Evolutionary conservation across 1,140 invertebrate species (phyloP).

Genomic region (Cephus cinctus): DNA sequence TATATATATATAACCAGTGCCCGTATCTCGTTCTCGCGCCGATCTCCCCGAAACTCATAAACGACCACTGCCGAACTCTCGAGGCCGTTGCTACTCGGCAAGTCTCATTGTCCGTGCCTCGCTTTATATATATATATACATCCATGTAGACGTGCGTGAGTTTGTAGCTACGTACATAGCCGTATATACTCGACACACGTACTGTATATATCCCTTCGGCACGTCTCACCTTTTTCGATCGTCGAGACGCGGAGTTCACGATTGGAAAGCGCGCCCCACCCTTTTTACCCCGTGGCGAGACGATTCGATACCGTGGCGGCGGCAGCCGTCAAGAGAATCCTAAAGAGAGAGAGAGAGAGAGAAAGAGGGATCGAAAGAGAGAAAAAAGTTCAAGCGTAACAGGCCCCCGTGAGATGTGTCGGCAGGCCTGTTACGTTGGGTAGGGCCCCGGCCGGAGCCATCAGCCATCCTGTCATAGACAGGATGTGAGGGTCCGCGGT

Average conservation of each 20-base stretch:
- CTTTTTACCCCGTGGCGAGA: conserved; percentile 29
- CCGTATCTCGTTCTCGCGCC: no score
- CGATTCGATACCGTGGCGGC: conserved; percentile 40
- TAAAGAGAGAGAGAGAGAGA: conserved; percentile 24
- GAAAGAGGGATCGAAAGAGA: conserved; percentile 36
- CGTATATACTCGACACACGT: no score
- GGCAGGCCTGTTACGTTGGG: no score
- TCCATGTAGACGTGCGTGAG: no score
- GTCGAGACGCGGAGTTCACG: conserved; percentile 30
- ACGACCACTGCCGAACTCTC: no score
- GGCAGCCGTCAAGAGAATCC: conserved; percentile 20
- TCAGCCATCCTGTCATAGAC: conserved; percentile 50
- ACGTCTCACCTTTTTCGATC: conserved; percentile 48
- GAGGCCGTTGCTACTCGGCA: no score
- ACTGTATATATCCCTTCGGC: conserved; percentile 40
- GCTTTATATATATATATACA: no score
- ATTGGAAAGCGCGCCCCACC: conserved; percentile 44
- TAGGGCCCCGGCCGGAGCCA: conserved; percentile 35
- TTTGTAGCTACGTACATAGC: no score
- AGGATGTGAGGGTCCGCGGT: conserved; percentile 52
- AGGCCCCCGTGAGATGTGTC: conserved; percentile 45
- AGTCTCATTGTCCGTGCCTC: conserved; percentile 41
- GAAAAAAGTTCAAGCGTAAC: no score
- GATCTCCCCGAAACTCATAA: no score
- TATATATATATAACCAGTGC: no score